phyloP scores from a whole-genome alignment of 2,113 vertebrate genomes.

The Cyanoramphus novaezelandiae region DNA sequence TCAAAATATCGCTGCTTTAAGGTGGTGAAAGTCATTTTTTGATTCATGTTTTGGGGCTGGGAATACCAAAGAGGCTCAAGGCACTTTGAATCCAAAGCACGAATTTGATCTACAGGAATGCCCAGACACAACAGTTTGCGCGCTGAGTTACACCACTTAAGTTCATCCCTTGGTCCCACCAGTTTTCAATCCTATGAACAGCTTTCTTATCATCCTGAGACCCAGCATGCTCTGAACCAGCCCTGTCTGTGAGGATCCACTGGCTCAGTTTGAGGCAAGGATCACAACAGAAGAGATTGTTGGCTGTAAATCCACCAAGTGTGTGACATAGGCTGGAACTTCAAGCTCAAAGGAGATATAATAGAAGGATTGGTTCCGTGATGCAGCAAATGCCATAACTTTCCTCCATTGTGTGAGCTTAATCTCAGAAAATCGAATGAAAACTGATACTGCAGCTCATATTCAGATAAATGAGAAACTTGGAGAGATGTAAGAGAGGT shows the following conservation, averaged over 20 bases:
- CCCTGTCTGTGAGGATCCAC: background rate
- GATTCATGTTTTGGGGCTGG: background rate
- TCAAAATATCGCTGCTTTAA: background rate
- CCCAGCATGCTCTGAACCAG: background rate
- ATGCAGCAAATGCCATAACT: background rate
- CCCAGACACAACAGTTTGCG: background rate
- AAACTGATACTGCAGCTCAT: background rate
- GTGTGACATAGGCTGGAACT: background rate
- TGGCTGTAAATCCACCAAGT: background rate
- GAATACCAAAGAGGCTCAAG: background rate
- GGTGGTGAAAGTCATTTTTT: rapidly evolving
- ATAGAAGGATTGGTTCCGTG: background rate
- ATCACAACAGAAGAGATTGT: background rate
- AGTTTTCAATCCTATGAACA: background rate
- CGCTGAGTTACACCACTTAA: rapidly evolving
- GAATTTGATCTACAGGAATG: background rate
- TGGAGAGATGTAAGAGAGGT: background rate
- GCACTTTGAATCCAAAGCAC: background rate
- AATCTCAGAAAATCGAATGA: background rate
- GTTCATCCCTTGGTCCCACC: rapidly evolving
- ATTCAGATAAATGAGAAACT: background rate
- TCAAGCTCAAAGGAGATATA: background rate
- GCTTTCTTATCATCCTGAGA: background rate
- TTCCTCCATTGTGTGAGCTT: background rate
- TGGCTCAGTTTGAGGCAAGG: background rate